These are phyloP conservation scores for Heteromormyrus szaboi DNA, from an alignment of 2,797 vertebrate genomes.

Conservation along the genomic window DNA sequence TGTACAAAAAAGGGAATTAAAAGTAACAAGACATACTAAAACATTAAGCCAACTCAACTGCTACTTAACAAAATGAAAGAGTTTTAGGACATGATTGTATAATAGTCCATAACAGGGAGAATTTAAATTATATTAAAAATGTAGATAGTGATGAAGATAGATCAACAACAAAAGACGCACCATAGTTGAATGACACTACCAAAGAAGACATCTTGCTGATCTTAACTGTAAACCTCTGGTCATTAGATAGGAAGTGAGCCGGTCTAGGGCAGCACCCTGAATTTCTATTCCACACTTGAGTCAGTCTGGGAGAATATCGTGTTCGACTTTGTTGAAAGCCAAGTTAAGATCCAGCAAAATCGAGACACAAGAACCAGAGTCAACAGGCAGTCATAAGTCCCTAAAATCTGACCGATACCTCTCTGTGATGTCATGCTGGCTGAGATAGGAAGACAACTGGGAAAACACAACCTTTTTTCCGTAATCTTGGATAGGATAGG, in stretches of 20 bases:
- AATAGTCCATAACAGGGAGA: not conserved
- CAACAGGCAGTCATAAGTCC: not conserved
- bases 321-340: not conserved
- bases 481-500: not conserved
- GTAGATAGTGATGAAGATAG: not conserved
- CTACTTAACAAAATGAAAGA: not conserved
- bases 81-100: not conserved
- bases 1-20: not conserved
- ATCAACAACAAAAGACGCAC: not conserved
- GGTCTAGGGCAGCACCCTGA: not conserved
- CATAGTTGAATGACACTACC: not conserved
- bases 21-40: not conserved
- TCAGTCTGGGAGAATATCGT: not conserved
- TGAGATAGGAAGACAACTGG: not conserved
- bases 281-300: not conserved
- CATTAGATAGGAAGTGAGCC: not conserved
- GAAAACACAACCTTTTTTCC: not conserved
- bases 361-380: not conserved
- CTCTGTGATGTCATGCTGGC: not conserved
- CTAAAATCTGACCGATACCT: not conserved
- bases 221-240: not conserved
- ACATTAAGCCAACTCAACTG: not conserved
- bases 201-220: not conserved
- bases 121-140: not conserved
- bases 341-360: not conserved